Conservation (phyloP, 2,113 vertebrate species). For the Ctenodactylus gundi region DNA sequence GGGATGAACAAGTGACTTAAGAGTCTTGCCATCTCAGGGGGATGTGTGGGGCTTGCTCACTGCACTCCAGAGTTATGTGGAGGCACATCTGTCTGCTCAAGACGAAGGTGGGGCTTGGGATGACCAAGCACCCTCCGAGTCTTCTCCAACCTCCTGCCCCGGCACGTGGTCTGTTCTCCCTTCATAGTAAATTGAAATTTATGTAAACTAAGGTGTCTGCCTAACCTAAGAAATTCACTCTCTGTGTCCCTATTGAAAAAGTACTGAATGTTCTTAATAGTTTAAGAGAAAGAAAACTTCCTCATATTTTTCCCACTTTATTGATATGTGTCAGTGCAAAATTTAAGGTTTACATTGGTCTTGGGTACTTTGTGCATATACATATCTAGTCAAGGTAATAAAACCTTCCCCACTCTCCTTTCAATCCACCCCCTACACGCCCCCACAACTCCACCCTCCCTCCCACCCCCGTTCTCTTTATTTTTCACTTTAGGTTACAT, state of each 20-base stretch:
- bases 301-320: too few relatives aligned
- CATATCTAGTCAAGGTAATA: too few relatives aligned
- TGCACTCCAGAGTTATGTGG: rapidly evolving
- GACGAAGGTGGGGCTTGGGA: rapidly evolving
- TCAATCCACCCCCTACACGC: too few relatives aligned
- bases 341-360: too few relatives aligned
- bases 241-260: background rate
- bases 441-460: too few relatives aligned
- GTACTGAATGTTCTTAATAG: background rate
- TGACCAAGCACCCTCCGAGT: background rate
- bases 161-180: background rate
- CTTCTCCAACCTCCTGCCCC: background rate
- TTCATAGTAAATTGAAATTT: background rate
- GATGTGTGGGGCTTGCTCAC: rapidly evolving
- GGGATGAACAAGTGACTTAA: too few relatives aligned
- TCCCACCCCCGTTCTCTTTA: too few relatives aligned
- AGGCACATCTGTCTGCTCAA: rapidly evolving
- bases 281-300: background rate
- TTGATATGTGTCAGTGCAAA: too few relatives aligned
- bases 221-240: rapidly evolving
- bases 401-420: too few relatives aligned
- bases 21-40: background rate
- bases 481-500: too few relatives aligned
- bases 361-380: too few relatives aligned
- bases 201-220: background rate